Base-by-base conservation (phyloP, 1,140 invertebrate species). In the Halictus rubicundus region DNA sequence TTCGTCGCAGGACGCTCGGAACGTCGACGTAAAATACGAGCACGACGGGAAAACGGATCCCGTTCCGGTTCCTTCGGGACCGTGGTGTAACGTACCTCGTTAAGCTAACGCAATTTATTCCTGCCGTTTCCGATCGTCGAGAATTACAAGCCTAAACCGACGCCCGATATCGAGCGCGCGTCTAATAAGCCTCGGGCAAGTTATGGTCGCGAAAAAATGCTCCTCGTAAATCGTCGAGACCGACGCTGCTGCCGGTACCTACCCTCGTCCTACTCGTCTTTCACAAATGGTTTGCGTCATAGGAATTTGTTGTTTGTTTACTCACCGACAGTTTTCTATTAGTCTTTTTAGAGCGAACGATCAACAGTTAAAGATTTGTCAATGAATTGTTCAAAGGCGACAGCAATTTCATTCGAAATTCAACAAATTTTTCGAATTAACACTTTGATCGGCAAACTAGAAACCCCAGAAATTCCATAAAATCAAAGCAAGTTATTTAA, bases 31-130 rank as follows among this genome's bases (percentile, higher is more conserved):
- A 79, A 82, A 82, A 82, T 82, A 82, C 71, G 63, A 57, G 23
- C 49, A 6, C 39, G 23, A 23, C 49, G 54, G 46, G 54, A 27
- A 68, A 71, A 57, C 49, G 42, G 42, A 66, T 68, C 70, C 61
- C 54, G 42, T 68, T 64, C 27, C 72, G n/a, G 52, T 23, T 78
- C 12, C 76, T 60, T 46, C 25, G 63, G 42, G 63, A 72, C 46
- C 23, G 19, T 46, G 57, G 68, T 68, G 68, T 72, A 82, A 79
- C 57, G 64, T 63, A 46, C 42, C 80, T 82, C 80, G 80, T 82
- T 82, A 82, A 79, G 63, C 63, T 66, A 66, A 32, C 76, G 37
- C 37, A 59, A n/a, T 79, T 79, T 82, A 82, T 82, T 66, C 68
- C 32, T 14, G 23, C 10, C 25, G 64, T 61, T 82, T 78, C 76